Evolutionary conservation across 2,113 vertebrate genomes (phyloP).

Genomic region (Xiphorhynchus elegans): DNA sequence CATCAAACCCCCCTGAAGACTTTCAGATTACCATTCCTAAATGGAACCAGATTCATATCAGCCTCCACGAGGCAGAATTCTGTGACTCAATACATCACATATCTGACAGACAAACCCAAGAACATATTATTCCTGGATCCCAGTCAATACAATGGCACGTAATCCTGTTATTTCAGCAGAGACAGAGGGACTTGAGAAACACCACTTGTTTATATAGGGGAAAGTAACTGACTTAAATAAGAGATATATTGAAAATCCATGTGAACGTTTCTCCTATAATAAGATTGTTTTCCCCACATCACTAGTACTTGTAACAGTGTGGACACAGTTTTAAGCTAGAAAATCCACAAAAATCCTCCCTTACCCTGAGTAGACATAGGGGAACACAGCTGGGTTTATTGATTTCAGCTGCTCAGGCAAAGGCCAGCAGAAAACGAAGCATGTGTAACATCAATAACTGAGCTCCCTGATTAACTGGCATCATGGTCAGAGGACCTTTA

Average conservation of each 20-base stretch:
- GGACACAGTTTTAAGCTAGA: background rate
- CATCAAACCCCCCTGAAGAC: background rate
- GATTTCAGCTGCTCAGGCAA: background rate
- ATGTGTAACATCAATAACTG: background rate
- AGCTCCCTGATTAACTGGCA: background rate
- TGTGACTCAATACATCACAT: background rate
- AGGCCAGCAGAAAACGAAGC: background rate
- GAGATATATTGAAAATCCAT: background rate
- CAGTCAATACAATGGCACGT: background rate
- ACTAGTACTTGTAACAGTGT: background rate
- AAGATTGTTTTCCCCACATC: background rate
- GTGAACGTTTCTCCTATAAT: background rate
- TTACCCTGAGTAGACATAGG: background rate
- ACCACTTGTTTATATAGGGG: background rate
- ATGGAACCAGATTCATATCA: background rate
- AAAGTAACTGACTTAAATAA: background rate
- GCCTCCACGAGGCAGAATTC: background rate
- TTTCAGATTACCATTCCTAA: background rate
- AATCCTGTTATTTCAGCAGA: conserved; percentile 16
- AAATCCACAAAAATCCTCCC: background rate
- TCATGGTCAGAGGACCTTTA: background rate
- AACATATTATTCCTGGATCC: conserved; percentile 15
- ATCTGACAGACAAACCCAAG: background rate
- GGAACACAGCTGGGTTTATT: background rate
- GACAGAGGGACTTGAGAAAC: background rate